A percentile compares a stretch with the other conserved stretches of the same genome.
These are phyloP conservation scores for Harpalus rufipes DNA, from an alignment of 2,888 invertebrate genomes.

Conservation along the genomic window DNA sequence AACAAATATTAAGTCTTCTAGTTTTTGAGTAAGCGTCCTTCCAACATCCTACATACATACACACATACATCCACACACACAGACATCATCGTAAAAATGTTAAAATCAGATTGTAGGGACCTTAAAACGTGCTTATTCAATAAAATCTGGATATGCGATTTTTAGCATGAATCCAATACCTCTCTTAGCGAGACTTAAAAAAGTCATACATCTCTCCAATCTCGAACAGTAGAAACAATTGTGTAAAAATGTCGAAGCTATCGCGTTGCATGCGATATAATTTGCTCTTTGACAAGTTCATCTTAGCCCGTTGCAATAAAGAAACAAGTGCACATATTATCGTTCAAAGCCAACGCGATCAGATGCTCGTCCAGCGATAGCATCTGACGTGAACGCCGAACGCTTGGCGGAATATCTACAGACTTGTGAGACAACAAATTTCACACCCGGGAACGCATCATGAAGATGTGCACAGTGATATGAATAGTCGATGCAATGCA, in stretches of 20 bases:
- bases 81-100: too few relatives aligned
- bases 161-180: too few relatives aligned
- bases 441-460: conserved; percentile 46
- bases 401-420: conserved; percentile 32
- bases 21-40: too few relatives aligned
- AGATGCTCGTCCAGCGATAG: conserved; percentile 46
- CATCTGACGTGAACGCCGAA: conserved; percentile 50
- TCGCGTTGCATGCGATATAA: conserved; percentile 49
- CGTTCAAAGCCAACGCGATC: conserved; percentile 50
- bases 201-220: neutral
- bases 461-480: neutral
- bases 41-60: too few relatives aligned
- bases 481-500: conserved; percentile 46
- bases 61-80: too few relatives aligned
- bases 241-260: conserved; percentile 38
- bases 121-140: too few relatives aligned
- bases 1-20: too few relatives aligned
- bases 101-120: too few relatives aligned
- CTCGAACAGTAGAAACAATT: neutral
- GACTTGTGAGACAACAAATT: conserved; percentile 60
- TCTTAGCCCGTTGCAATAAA: conserved; percentile 57
- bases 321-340: conserved; percentile 63
- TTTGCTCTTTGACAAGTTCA: conserved; percentile 62
- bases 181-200: too few relatives aligned
- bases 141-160: too few relatives aligned